A percentile compares a stretch with the other conserved stretches of the same genome.
Evolutionary conservation across 2,113 vertebrate species (phyloP).

Genomic region (Scomber japonicus): DNA sequence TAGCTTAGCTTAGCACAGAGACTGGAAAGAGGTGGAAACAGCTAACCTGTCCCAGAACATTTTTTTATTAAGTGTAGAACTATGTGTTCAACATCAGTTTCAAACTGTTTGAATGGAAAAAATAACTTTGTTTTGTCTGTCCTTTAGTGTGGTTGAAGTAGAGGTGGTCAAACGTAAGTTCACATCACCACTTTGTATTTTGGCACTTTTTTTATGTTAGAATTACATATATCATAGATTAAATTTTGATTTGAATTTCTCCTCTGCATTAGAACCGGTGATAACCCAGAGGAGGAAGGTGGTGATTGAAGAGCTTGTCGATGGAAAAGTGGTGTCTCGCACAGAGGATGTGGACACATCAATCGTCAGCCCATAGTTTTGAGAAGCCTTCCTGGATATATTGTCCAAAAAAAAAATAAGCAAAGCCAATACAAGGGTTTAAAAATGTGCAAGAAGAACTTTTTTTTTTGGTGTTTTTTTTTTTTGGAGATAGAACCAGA

Average conservation of each 20-base stretch:
- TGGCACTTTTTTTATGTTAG: neutral
- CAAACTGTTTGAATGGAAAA: neutral
- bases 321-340: constrained; percentile 86
- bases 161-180: constrained; percentile 73
- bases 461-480: no score
- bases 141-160: neutral
- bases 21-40: no score
- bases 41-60: no score
- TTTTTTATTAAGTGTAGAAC: neutral
- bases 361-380: neutral
- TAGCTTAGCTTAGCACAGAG: no score
- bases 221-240: neutral
- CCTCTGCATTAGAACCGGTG: constrained; percentile 70
- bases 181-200: neutral
- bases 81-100: neutral
- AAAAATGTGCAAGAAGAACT: neutral
- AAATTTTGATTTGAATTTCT: neutral
- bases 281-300: constrained; percentile 83
- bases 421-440: neutral
- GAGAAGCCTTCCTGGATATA: neutral
- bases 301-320: constrained; percentile 85
- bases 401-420: neutral
- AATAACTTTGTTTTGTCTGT: neutral
- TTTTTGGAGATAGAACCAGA: neutral
- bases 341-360: constrained; percentile 69